A percentile compares a stretch with the other conserved stretches of the same genome.
These are phyloP conservation scores for Erebia aethiops DNA, from an alignment of 2,888 invertebrate species.

Conservation along the genomic window DNA sequence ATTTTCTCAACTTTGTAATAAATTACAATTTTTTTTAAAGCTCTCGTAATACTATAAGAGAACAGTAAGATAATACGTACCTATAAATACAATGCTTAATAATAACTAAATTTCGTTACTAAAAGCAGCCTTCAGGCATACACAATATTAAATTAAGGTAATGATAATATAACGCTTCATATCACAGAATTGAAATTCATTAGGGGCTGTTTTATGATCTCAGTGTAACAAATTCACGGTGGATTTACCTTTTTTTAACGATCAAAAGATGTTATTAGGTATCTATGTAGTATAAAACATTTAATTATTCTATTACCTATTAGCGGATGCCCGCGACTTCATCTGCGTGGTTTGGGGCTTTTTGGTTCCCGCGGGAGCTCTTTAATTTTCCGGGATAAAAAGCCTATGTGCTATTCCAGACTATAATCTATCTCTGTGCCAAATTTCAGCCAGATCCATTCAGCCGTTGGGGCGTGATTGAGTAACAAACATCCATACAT, in stretches of 20 bases:
- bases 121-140: constrained; percentile 10
- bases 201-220: constrained; percentile 22
- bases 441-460: no score
- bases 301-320: not conserved
- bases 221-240: constrained; percentile 16
- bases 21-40: no score
- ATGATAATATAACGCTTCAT: constrained; percentile 21
- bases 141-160: constrained; percentile 22
- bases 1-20: no score
- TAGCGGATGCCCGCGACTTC: no score
- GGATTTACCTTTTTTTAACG: constrained; percentile 3
- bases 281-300: not conserved
- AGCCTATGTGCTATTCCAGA: no score
- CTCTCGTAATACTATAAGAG: no score
- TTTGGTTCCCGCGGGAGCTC: no score
- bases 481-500: no score
- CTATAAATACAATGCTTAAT: not conserved
- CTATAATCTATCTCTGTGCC: no score
- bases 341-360: no score
- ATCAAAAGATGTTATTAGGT: not conserved
- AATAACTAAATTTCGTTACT: constrained; percentile 13
- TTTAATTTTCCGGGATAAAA: no score
- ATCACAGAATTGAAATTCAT: constrained; percentile 21
- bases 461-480: no score
- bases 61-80: not conserved